Evolutionary conservation across 1,140 invertebrate species (phyloP), one percentile per base, ranked within the genome.

Genomic region (Drosophila ohnishii): DNA sequence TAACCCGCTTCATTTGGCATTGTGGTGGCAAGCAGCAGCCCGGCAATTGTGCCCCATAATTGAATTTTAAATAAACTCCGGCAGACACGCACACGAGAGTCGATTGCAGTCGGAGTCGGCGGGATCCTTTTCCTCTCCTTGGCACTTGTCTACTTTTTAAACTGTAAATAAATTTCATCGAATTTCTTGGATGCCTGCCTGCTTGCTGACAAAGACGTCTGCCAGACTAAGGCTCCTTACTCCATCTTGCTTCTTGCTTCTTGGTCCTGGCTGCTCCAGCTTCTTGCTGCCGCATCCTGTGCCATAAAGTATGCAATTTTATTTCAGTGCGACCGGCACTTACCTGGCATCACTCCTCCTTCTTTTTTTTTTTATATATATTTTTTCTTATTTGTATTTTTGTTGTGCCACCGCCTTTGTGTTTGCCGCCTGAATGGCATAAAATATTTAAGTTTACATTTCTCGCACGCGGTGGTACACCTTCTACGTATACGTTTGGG

Each of bases 51-150:
- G 34, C 56, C 53, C 63, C 71, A 87, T 90, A 91, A 91, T 91
- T 91, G 90, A 91, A 91, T 91, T 90, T 91, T 90, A 91, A 91
- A 91, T 91, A 91, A 91, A 90, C 80, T 76, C 78, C 48, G 57
- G 48, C 71, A 67, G 45, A 51, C 60, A 78, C 70, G 55, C 62
- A 59, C 59, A 59, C 59, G 47, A 62, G 75, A 65, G 56, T 66
- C 55, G 42, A 75, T 48, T 56, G 53, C 47, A 62, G 66, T 25
- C 10, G 42, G 40, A 44, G 39, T 42, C 16, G 40, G 40, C 16
- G 16, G 40, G n/a, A 57, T 45, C 44, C 69, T 48, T 71, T 44
- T 19, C 42, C 45, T 30, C 32, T 63, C 62, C 62, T 71, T 78
- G 75, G 48, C 60, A 72, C 71, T 75, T 85, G 86, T 90, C 86